phyloP scores from a whole-genome alignment of 2,113 vertebrate genomes.

The Alligator mississippiensis region DNA sequence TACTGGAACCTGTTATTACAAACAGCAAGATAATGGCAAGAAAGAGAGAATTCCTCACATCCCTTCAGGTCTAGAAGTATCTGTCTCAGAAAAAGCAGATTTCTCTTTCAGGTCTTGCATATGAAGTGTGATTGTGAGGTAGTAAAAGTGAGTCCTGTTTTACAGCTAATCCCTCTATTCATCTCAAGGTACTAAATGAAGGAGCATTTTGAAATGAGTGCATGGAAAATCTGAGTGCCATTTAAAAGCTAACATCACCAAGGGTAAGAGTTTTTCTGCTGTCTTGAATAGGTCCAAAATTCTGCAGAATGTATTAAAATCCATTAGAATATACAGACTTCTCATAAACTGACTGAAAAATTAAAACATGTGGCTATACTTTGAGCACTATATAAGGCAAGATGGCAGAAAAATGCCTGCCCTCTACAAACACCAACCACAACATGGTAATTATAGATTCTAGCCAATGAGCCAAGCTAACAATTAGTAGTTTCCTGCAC shows the following conservation, averaged over 20 bases:
- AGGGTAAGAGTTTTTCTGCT: background rate
- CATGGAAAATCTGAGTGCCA: background rate
- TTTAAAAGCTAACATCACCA: background rate
- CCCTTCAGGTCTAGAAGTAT: background rate
- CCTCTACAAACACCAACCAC: background rate
- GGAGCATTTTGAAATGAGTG: background rate
- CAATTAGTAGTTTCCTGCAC: background rate
- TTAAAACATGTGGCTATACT: background rate
- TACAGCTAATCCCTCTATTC: background rate
- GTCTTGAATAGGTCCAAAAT: background rate
- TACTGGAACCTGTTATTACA: constrained; percentile 33
- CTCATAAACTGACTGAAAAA: no score
- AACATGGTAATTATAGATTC: background rate
- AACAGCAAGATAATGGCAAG: background rate
- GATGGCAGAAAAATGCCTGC: background rate
- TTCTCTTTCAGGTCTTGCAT: background rate
- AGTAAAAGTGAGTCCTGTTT: background rate
- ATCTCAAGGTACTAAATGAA: background rate
- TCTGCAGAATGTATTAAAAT: background rate
- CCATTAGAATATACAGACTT: background rate
- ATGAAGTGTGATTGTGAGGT: background rate
- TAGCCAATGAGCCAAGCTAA: background rate
- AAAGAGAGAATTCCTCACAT: background rate
- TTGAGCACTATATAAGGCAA: background rate
- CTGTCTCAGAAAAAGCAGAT: background rate